Evolutionary conservation across 2,113 vertebrate species (phyloP), one percentile per base, ranked within the genome.

Genomic region (Apodemus speciosus): DNA sequence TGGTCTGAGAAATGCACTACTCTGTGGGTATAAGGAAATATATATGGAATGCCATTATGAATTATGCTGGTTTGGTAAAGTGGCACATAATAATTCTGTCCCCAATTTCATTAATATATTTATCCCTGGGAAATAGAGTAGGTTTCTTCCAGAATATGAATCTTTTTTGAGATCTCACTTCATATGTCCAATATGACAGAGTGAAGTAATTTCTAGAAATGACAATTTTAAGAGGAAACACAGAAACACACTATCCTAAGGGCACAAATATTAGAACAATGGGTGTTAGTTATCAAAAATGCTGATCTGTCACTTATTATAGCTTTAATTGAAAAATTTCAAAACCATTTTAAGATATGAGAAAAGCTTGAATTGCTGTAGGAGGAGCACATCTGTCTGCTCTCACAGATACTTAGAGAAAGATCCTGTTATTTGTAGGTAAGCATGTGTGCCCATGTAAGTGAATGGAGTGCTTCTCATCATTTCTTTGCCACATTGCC

Each of bases 1-100:
- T 3, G 11, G 2, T 11, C 13, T 15, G 25, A 46, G 11, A 25
- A 46, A 5, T 46, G 6, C 11, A 1, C 11, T 46, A 0, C 21
- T 46, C 23, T 30, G 25, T 75, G 23, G 40, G 40, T 14, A 40
- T 71, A 71, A 71, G 69, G 18, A 71, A 38, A 38, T n/a, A 71
- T 23, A 38, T 38, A 40, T 38, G n/a, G 18, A 40, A 71, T 71
- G n/a, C n/a, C n/a, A n/a, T 38, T 71, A 21, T n/a, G n/a, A 6
- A 46, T 46, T 46, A 46, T 46, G 43, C 43, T 46, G 43, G 43
- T 46, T 46, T 46, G 43, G 43, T 46, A 46, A 46, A 46, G 43
- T 46, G 43, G 43, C 43, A 46, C 6, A 38, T 71, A n/a, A 6
- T 71, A 35, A 38, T 21, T 71, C 68, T 71, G 30, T 66, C 3